These are phyloP conservation scores for Drosophila auraria DNA, from an alignment of 1,140 invertebrate genomes.

Conservation along the genomic window DNA sequence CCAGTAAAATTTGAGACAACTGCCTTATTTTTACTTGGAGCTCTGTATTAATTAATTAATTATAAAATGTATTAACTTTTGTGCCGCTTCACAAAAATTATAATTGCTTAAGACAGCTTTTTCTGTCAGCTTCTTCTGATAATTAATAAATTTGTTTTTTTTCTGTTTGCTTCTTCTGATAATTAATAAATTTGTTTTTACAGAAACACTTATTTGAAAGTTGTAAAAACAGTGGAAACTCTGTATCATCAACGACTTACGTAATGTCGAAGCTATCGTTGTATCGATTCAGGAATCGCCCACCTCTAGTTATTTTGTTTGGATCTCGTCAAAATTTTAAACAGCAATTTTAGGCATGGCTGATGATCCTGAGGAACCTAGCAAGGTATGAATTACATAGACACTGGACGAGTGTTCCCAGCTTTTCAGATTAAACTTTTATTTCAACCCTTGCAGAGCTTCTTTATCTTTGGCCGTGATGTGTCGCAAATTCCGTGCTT, in stretches of 20 bases:
- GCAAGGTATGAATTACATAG: constrained; percentile 39
- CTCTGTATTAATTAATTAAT: no score
- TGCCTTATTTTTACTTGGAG: no score
- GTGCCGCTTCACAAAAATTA: no score
- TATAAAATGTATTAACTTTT: no score
- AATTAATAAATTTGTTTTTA: not conserved
- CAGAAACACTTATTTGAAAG: not conserved
- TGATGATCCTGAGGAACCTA: constrained; percentile 62
- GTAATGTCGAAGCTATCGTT: not conserved
- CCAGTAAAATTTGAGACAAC: no score
- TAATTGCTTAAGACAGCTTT: no score
- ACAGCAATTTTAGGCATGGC: constrained; percentile 39
- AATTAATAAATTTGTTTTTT: not conserved
- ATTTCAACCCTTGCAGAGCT: constrained; percentile 44
- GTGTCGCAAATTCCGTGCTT: constrained; percentile 88
- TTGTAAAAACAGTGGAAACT: not conserved
- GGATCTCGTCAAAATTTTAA: constrained; percentile 19
- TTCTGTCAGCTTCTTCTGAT: no score
- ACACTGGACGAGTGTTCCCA: not conserved
- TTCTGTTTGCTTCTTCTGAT: no score
- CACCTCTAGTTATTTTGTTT: constrained; percentile 28
- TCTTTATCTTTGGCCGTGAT: constrained; percentile 86
- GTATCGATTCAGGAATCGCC: not conserved
- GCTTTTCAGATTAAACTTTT: not conserved
- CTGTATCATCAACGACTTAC: not conserved